Evolutionary conservation across 2,113 vertebrate species (phyloP).

Genomic region (Camelus dromedarius): DNA sequence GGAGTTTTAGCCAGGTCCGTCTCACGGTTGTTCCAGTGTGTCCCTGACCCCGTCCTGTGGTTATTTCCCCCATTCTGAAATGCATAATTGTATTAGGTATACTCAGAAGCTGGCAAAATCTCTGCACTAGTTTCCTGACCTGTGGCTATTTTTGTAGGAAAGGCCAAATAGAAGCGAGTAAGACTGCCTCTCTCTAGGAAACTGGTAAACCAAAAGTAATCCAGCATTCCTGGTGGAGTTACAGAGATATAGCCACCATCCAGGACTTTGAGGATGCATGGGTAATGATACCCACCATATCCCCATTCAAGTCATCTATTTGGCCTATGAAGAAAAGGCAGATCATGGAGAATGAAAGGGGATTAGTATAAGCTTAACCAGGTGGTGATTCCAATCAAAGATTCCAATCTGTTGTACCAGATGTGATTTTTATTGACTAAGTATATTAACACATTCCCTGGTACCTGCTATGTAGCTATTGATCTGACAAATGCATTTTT

Average conservation of each 20-base stretch:
- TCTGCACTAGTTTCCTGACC: not conserved
- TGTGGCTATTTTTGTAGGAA: not conserved
- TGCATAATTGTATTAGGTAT: not conserved
- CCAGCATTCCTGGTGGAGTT: not conserved
- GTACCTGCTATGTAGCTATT: not conserved
- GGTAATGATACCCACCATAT: not conserved
- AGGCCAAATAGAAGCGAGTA: not conserved
- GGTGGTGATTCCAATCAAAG: not conserved
- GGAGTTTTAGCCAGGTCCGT: not conserved
- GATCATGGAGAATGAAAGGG: not conserved
- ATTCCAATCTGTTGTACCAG: not conserved
- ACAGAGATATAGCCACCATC: not conserved
- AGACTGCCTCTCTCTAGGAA: not conserved
- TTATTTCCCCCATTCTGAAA: not conserved
- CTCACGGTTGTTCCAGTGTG: not conserved
- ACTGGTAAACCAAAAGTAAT: not conserved
- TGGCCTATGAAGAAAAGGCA: not conserved
- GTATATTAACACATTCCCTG: not conserved
- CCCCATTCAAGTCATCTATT: not conserved
- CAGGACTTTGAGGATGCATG: not conserved
- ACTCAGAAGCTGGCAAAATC: not conserved
- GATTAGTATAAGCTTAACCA: not conserved
- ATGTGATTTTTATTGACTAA: not conserved
- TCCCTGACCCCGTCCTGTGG: not conserved
- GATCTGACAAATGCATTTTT: not conserved